Percentiles rank a stretch among this genome's conserved stretches.
Evolutionary conservation across 2,888 invertebrate species (phyloP).

Genomic region (Rhopalosiphum nymphaeae): DNA sequence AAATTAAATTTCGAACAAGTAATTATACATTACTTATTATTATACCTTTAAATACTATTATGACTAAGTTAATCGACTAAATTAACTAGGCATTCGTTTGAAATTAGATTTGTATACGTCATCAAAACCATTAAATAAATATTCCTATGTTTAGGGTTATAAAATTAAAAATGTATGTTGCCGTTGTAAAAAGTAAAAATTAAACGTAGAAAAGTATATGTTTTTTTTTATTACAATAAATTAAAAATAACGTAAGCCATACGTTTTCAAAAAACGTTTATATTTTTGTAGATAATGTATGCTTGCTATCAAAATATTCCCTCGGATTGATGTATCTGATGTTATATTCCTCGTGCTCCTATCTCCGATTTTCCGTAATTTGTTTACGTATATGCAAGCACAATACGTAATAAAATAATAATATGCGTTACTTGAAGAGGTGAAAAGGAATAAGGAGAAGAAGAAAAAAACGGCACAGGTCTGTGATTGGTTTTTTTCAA

Average conservation of each 20-base stretch:
- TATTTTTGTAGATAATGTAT: background rate
- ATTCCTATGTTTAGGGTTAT: too few species aligned
- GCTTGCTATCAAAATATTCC: background rate
- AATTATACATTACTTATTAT: too few species aligned
- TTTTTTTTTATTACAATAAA: too few species aligned
- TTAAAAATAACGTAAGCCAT: background rate
- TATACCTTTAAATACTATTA: too few species aligned
- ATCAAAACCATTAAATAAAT: too few species aligned
- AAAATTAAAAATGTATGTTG: too few species aligned
- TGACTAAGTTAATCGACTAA: too few species aligned
- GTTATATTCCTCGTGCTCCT: background rate
- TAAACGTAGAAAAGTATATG: too few species aligned
- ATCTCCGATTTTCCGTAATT: background rate
- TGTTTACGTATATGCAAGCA: background rate
- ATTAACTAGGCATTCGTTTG: too few species aligned
- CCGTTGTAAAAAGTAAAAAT: too few species aligned
- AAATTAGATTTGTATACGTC: too few species aligned
- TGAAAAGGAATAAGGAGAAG: background rate
- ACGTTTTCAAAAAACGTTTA: background rate
- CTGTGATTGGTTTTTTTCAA: background rate
- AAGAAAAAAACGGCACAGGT: background rate
- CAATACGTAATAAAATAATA: background rate
- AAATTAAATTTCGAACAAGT: too few species aligned
- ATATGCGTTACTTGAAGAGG: background rate
- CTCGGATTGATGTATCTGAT: background rate